phyloP scores from a whole-genome alignment of 2,113 vertebrate genomes.

The Ia io region DNA sequence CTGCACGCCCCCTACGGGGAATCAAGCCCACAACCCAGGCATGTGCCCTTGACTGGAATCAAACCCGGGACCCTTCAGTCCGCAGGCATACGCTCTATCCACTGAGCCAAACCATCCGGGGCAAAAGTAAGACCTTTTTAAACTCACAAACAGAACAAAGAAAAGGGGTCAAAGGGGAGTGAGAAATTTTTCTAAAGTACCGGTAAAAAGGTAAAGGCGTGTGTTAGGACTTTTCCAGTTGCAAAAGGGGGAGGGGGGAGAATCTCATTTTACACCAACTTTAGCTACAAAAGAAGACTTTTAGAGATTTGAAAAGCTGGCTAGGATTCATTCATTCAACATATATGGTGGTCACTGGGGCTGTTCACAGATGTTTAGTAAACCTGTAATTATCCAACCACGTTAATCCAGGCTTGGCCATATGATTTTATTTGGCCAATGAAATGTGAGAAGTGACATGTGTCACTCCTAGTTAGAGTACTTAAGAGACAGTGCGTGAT shows the following conservation, averaged over 20 bases:
- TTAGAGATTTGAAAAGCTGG: background rate
- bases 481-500: background rate
- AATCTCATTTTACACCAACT: background rate
- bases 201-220: background rate
- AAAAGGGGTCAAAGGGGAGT: background rate
- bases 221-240: background rate
- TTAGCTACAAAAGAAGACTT: background rate
- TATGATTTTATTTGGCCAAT: background rate
- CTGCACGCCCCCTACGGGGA: no score
- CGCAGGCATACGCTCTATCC: no score
- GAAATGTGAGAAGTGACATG: background rate
- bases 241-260: background rate
- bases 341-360: background rate
- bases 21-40: no score
- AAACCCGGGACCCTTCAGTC: no score
- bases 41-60: no score
- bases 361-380: background rate
- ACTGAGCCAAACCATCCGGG: no score
- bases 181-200: background rate
- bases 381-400: background rate
- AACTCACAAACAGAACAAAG: background rate
- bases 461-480: background rate
- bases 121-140: background rate
- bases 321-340: background rate
- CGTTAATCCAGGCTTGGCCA: background rate